Evolutionary conservation across 2,888 invertebrate species (phyloP).

Genomic region (Liodrosophila aerea): DNA sequence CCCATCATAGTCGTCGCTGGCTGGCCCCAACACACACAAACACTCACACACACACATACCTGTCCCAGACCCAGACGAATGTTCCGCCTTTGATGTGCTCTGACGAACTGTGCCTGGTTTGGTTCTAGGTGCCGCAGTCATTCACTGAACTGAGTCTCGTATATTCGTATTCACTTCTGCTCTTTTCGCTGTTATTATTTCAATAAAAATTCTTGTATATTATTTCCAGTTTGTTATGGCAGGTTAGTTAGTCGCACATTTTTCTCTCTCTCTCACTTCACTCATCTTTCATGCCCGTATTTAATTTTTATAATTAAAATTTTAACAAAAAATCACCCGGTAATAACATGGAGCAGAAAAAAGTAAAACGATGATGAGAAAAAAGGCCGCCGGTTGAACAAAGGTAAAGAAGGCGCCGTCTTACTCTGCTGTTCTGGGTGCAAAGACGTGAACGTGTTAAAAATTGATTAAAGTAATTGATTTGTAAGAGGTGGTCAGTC

Average conservation of each 20-base stretch:
- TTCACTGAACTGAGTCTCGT: neutral
- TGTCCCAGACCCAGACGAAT: constrained; percentile 37
- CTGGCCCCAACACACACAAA: too few relatives aligned
- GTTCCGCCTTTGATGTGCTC: constrained; percentile 70
- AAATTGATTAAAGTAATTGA: constrained; percentile 75
- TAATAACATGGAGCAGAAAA: constrained; percentile 3
- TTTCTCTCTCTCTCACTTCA: too few relatives aligned
- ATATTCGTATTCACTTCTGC: neutral
- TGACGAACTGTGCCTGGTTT: constrained; percentile 56
- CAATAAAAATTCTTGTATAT: constrained; percentile 77
- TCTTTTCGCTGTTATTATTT: constrained; percentile 61
- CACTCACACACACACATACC: constrained; percentile 14
- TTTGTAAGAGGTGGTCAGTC: constrained; percentile 47
- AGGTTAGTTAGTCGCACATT: constrained; percentile 61
- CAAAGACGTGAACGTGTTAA: constrained; percentile 67
- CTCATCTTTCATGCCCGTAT: constrained; percentile 41
- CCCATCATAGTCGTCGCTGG: constrained; percentile 43
- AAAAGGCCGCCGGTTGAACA: constrained; percentile 20
- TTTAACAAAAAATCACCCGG: constrained; percentile 50
- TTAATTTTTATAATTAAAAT: constrained; percentile 74
- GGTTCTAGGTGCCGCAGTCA: constrained; percentile 24
- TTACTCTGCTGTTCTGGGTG: constrained; percentile 22
- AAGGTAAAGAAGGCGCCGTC: constrained; percentile 35
- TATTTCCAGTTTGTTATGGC: constrained; percentile 72
- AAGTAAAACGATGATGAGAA: constrained; percentile 10